Evolutionary conservation across 2,113 vertebrate genomes (phyloP), one percentile per base, ranked within the genome.

Genomic region (Percopsis transmontana): DNA sequence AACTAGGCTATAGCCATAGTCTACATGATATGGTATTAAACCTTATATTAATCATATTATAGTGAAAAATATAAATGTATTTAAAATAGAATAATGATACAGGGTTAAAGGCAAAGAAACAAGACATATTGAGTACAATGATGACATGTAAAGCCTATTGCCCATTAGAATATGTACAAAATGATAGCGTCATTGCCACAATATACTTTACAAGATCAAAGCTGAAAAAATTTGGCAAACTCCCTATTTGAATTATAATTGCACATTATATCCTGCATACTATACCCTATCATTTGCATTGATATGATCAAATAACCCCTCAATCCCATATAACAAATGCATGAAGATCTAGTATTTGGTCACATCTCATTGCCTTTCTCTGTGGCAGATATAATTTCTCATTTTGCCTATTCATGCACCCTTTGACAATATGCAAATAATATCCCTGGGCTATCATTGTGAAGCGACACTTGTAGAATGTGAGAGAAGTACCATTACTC

Each of bases 361-460:
- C 84, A 88, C 84, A 84, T 74, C 70, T 74, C 87, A 88, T 88
- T 85, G 80, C 72, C 66, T 82, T 76, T 77, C 77, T 83, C 70
- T 82, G 74, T 85, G 76, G 52, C 66, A 82, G 81, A 79, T 83
- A 80, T 76, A 59, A 85, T 88, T 86, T 76, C 74, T 78, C 85
- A 82, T 84, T 84, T 79, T 82, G 72, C 75, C 73, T 63, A 72
- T 85, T 83, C 77, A 84, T 76, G 74, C 72, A 72, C 66, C 74
- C 78, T 81, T 77, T 62, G 56, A 82, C 75, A 79, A 73, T 81
- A 87, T 87, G 84, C 85, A 84, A 85, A 85, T 84, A 74, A 81
- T 81, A 70, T 82, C 87, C 85, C 75, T 79, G 75, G 83, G 79
- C 83, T 62, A 80, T 74, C 56, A 73, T 74, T 82, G 78, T 70